These are phyloP conservation scores for Passer montanus DNA, from an alignment of 2,113 vertebrate species.

Conservation along the genomic window DNA sequence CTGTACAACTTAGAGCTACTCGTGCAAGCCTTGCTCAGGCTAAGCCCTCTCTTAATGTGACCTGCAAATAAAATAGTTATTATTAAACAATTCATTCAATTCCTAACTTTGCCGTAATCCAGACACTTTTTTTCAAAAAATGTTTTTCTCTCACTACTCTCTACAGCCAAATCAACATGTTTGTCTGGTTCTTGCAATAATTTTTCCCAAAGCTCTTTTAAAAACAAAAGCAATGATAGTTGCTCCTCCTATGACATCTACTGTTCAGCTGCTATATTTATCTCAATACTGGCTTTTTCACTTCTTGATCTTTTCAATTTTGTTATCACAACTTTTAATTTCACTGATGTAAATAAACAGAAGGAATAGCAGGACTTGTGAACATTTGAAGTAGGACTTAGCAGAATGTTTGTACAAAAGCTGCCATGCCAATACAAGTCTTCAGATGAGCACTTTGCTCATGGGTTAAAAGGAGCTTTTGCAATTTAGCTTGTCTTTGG, in stretches of 20 bases:
- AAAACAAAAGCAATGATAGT: neutral
- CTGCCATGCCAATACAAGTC: neutral
- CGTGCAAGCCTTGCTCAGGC: neutral
- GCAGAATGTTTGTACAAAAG: neutral
- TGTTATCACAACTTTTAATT: neutral
- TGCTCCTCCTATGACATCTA: neutral
- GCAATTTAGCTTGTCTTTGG: neutral
- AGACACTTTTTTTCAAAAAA: neutral
- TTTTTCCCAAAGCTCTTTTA: neutral
- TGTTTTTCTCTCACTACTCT: neutral
- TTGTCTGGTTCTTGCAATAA: neutral
- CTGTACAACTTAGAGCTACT: accelerated
- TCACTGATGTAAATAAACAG: neutral
- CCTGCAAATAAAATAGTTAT: neutral
- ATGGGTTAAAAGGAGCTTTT: neutral
- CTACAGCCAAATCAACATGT: neutral
- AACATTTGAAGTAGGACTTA: neutral
- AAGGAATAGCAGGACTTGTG: neutral
- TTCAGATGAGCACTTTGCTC: neutral
- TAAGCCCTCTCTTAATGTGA: neutral
- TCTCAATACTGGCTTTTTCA: neutral
- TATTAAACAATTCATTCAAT: neutral
- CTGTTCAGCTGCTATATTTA: neutral
- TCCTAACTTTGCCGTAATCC: neutral
- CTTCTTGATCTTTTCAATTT: neutral